phyloP scores from a whole-genome alignment of 1,140 invertebrate species.

The Pseudomyrmex flavicornis region DNA sequence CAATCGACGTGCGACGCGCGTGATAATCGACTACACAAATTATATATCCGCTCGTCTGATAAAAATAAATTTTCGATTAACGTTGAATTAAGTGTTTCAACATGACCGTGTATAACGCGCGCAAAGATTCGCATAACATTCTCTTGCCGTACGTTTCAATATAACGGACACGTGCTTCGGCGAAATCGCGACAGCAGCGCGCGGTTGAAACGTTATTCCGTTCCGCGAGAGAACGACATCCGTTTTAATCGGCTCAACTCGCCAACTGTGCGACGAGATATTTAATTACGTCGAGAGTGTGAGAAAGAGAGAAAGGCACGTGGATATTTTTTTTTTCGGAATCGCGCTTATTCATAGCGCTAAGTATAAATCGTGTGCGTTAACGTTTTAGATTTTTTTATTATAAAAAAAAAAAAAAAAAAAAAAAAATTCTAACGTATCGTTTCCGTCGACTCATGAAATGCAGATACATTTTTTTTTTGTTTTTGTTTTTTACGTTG shows the following conservation, averaged over 20 bases:
- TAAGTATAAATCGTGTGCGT: background rate
- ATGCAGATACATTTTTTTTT: background rate
- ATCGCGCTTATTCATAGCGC: background rate
- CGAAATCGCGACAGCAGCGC: background rate
- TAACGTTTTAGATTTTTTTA: background rate
- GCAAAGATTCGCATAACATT: conserved; percentile 10
- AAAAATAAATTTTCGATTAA: conserved; percentile 39
- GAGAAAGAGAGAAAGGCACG: conserved; percentile 30
- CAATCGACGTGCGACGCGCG: no score
- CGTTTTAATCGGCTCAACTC: conserved; percentile 58
- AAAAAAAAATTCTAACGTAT: no score
- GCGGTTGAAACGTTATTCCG: conserved; percentile 37
- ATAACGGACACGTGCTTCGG: conserved; percentile 18
- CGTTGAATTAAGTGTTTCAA: background rate
- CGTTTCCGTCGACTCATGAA: background rate
- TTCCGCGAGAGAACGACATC: conserved; percentile 26
- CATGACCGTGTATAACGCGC: background rate
- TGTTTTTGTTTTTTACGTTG: background rate
- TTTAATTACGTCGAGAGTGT: conserved; percentile 45
- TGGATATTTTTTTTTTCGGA: conserved; percentile 10
- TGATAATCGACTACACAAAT: conserved; percentile 14
- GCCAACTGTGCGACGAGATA: conserved; percentile 18
- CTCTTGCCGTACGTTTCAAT: background rate
- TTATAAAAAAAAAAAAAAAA: background rate
- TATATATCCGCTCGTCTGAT: background rate